Base-by-base conservation (phyloP, 2,113 vertebrate genomes). In the Oceanites oceanicus region DNA sequence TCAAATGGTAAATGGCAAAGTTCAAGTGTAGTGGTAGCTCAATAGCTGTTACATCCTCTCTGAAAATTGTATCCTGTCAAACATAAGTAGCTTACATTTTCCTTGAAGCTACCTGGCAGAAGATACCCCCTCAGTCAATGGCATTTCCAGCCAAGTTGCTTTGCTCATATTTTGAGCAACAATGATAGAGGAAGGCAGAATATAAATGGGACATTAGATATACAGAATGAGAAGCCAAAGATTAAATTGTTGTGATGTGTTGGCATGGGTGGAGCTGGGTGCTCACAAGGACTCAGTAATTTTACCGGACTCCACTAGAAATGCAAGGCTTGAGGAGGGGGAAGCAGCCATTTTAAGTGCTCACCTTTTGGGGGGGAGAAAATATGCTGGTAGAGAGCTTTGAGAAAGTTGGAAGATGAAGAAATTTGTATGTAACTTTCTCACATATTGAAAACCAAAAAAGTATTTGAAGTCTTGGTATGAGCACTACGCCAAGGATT, bases 1-100 rank as follows among this genome's bases (percentile, higher is more conserved):
- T 88, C 55, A 61, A 44, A 50, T 86, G 45, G 47, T 71, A 96
- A 97, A 97, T 96, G 88, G 67, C 86, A 97, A 81, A 96, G 95
- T 96, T 97, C 83, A 96, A 81, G 50, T 15, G 26, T 29, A 81
- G 68, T 2, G 2, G 53, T 58, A 94, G 76, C 74, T 97, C 61
- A 78, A 6, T 56, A 72, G 59, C 75, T 59, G 21, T 70, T 94
- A 76, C 62, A 63, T 94, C 81, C 75, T 94, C 8, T 14, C 62
- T 55, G 52, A 68, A 88, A 94, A 65, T 21, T 42, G 3, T n/a
- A 66, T 93, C 88, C 94, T 94, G 88, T 59, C 6, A 3, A 32
- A 26, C 34, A 53, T 3, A 62, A 95, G 84, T 59, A 47, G 26
- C 63, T 95, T 18, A 36, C 10, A 45, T 72, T 84, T 93, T 79